A percentile compares a stretch with the other conserved stretches of the same genome.
Evolutionary conservation across 2,797 vertebrate genomes (phyloP).

Genomic region (Malacoraja senta): DNA sequence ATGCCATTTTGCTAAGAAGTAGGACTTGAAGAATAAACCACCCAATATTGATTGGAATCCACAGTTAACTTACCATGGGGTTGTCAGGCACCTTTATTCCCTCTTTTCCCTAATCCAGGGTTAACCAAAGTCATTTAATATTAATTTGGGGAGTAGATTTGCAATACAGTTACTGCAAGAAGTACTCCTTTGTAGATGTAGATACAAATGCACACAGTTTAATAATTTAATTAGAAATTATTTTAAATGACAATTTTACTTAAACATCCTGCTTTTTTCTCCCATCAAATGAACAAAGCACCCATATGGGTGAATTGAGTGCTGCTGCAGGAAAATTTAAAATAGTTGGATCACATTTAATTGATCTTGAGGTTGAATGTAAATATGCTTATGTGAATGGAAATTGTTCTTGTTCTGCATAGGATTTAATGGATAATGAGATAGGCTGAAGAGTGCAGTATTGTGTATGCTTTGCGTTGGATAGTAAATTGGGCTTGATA

Average conservation of each 20-base stretch:
- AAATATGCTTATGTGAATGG: background rate
- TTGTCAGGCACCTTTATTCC: conserved; percentile 47
- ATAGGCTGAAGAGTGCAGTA: conserved; percentile 66
- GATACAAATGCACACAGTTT: background rate
- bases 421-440: conserved; percentile 95
- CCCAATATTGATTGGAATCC: no score
- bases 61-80: conserved; percentile 48
- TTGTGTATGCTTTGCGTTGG: conserved; percentile 47
- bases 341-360: background rate
- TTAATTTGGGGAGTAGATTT: conserved; percentile 31
- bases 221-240: background rate
- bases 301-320: background rate
- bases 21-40: no score
- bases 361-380: background rate
- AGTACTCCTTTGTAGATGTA: background rate
- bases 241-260: background rate
- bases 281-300: background rate
- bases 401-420: conserved; percentile 54
- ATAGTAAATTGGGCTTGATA: conserved; percentile 59
- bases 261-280: background rate
- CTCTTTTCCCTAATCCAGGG: conserved; percentile 34
- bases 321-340: background rate
- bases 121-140: background rate
- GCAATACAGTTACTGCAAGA: conserved; percentile 42
- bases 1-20: no score